A percentile compares a stretch with the other conserved stretches of the same genome.
Evolutionary conservation across 2,888 invertebrate species (phyloP).

Genomic region (Cephus spinipes): DNA sequence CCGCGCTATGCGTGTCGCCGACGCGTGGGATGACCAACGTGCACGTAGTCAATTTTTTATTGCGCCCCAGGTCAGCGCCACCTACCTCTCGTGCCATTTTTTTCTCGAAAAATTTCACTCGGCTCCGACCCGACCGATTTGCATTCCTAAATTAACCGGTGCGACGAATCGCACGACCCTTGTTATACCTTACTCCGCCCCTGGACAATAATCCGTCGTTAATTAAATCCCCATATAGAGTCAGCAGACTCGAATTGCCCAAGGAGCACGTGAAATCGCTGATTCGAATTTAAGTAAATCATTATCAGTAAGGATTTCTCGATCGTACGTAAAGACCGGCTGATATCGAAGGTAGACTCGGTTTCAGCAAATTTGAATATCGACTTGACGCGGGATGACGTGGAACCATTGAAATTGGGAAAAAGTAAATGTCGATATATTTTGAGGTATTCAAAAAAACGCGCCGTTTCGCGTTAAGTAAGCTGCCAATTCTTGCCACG

Average conservation of each 20-base stretch:
- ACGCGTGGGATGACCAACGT: constrained; percentile 4
- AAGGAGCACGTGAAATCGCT: background rate
- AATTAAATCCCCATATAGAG: background rate
- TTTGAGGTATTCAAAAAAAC: background rate
- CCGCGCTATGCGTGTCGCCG: constrained; percentile 4
- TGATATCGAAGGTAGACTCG: background rate
- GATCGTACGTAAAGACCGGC: no score
- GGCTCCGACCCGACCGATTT: background rate
- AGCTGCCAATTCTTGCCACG: background rate
- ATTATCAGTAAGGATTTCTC: background rate
- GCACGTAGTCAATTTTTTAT: background rate
- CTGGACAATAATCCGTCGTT: background rate
- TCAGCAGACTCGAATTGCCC: background rate
- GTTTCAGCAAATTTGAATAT: background rate
- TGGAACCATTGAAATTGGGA: no score
- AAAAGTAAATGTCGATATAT: background rate
- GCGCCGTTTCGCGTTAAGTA: background rate
- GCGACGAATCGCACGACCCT: background rate
- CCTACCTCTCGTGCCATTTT: background rate
- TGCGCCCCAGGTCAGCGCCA: background rate
- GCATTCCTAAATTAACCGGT: background rate
- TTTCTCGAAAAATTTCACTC: background rate
- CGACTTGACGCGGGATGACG: no score
- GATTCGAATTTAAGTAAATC: background rate
- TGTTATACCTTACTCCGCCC: background rate